A percentile compares a stretch with the other conserved stretches of the same genome.
These are phyloP conservation scores for Melanerpes formicivorus DNA, from an alignment of 2,113 vertebrate species.

Conservation along the genomic window DNA sequence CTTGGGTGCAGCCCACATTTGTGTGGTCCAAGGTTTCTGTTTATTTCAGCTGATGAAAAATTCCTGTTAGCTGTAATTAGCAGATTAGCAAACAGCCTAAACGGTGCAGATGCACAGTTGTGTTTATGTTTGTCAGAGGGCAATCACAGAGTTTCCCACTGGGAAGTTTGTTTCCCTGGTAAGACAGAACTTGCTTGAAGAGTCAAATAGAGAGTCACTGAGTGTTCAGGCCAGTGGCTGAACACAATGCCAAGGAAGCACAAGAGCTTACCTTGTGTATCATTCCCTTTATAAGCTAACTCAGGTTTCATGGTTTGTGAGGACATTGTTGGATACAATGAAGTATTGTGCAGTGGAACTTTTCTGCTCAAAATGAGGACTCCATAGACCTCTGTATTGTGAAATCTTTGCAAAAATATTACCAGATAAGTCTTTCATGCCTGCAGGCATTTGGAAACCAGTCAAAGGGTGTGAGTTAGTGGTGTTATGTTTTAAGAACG, in stretches of 20 bases:
- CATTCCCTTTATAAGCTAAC: neutral
- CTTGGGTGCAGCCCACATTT: neutral
- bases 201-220: accelerated
- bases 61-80: neutral
- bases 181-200: neutral
- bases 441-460: neutral
- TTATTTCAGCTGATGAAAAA: neutral
- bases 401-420: neutral
- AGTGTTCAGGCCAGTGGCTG: neutral
- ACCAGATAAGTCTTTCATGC: neutral
- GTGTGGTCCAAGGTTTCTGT: neutral
- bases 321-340: too few species aligned
- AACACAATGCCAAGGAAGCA: neutral
- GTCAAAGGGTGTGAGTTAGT: neutral
- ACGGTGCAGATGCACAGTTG: neutral
- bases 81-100: neutral
- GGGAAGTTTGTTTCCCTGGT: neutral
- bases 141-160: neutral
- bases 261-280: neutral
- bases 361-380: neutral
- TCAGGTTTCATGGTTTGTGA: neutral
- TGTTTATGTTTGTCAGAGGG: neutral
- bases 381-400: neutral
- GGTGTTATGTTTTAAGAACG: neutral
- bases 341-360: neutral